Evolutionary conservation across 2,113 vertebrate genomes (phyloP).

Genomic region (Amazona guildingii): DNA sequence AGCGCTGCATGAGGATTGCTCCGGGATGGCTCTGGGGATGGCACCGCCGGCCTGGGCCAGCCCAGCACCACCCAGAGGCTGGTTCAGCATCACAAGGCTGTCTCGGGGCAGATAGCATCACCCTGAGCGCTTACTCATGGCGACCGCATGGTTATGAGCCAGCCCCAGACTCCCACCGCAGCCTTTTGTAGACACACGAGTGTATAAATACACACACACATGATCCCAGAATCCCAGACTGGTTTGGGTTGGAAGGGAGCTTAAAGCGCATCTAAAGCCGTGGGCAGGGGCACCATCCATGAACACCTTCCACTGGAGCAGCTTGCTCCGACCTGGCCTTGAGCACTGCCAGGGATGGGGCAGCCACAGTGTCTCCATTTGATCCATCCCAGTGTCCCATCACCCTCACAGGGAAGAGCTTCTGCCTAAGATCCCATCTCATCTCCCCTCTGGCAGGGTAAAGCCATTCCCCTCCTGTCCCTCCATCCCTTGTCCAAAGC

Average conservation of each 20-base stretch:
- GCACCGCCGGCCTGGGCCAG: background rate
- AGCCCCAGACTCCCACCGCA: background rate
- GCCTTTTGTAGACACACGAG: background rate
- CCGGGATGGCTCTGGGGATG: background rate
- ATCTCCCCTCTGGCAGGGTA: background rate
- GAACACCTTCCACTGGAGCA: background rate
- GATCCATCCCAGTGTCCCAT: too few relatives aligned
- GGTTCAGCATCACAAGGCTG: background rate
- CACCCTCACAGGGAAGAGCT: too few relatives aligned
- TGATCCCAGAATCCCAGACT: background rate
- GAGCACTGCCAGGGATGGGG: too few relatives aligned
- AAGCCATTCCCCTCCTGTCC: background rate
- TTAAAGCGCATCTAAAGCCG: background rate
- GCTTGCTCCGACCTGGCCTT: too few relatives aligned
- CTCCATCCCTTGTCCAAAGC: background rate
- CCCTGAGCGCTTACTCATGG: background rate
- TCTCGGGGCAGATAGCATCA: background rate
- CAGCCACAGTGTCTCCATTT: too few relatives aligned
- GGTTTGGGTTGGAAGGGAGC: background rate
- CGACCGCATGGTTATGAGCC: background rate
- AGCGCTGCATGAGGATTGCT: background rate
- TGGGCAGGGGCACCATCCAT: background rate
- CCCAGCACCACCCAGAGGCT: too few relatives aligned
- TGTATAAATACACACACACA: background rate
- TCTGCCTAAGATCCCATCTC: background rate